Base-by-base conservation (phyloP, 2,797 vertebrate genomes). In the Lutjanus argentimaculatus region DNA sequence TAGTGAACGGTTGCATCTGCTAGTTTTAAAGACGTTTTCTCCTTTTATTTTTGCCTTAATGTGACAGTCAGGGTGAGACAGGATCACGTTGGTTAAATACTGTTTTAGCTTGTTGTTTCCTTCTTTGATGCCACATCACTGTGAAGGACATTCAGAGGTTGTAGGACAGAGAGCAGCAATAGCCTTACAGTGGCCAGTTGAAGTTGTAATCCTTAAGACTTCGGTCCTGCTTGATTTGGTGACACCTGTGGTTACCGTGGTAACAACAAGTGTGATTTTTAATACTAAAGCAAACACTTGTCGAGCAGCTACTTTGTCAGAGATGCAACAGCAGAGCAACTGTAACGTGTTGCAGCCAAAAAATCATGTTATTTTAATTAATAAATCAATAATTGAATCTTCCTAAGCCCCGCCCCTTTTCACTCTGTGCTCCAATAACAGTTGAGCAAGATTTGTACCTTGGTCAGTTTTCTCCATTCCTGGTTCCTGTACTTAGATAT, bases 41-140 rank as follows among this genome's bases (percentile, higher is more conserved):
- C n/a, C 8, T 79, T 53, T 83, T 75, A 58, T 76, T 89, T 57
- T 90, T 87, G 91, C 91, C 91, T 93, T 93, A 90, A 88, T 19
- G 65, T 79, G 63, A 76, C 46, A 15, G 79, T 88, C 67, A 30
- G 36, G 52, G 42, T 53, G 42, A 52, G 65, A 75, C 63, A n/a
- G 25, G 17, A 55, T 70, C 62, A 30, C n/a, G 11, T 17, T 45
- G 25, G 51, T 77, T 67, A 19, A 46, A 51, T 55, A 67, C 21
- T 51, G 4, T 58, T 77, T 80, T 46, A 45, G 10, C 30, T 22
- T 67, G 40, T 62, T 7, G 15, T 17, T 25, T 53, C 10, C 16
- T 62, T 53, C 12, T 68, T 55, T 62, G 49, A 17, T 57, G 61
- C 52, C 70, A 52, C 36, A 75, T 62, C 66, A 66, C 67, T 80